Evolutionary conservation across 2,113 vertebrate genomes (phyloP).

Genomic region (Corynorhinus townsendii): DNA sequence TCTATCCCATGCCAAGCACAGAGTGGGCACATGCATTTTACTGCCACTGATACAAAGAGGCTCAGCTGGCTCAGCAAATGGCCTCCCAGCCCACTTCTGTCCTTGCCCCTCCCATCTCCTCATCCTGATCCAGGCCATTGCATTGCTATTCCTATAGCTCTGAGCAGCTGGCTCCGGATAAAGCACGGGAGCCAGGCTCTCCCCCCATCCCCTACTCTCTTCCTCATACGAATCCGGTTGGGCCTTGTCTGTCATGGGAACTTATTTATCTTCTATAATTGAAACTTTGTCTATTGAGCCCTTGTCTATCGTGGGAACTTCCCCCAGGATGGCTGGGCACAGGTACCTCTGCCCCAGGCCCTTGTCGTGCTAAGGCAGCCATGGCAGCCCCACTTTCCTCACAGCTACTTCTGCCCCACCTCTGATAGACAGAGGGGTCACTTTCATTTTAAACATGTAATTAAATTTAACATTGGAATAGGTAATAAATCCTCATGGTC

Average conservation of each 20-base stretch:
- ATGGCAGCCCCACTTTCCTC: background rate
- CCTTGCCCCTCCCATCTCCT: too few relatives aligned
- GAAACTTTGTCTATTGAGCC: too few relatives aligned
- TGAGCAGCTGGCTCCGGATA: background rate
- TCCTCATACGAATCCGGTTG: background rate
- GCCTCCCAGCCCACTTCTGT: background rate
- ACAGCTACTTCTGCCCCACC: background rate
- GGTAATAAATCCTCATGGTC: slow-evolving; percentile 42
- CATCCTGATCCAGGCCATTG: background rate
- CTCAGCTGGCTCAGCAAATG: background rate
- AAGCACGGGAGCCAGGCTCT: background rate
- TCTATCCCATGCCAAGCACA: background rate
- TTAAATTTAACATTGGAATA: slow-evolving; percentile 45
- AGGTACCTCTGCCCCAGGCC: background rate
- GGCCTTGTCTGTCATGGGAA: too few relatives aligned
- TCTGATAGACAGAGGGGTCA: slow-evolving; percentile 30
- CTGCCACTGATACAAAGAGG: background rate
- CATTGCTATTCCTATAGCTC: background rate
- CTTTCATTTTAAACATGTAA: slow-evolving; percentile 49
- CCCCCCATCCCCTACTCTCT: background rate
- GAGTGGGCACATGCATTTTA: background rate
- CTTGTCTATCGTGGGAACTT: background rate
- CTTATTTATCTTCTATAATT: too few relatives aligned
- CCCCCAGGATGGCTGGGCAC: background rate
- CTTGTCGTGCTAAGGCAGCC: background rate